These are phyloP conservation scores for Cyphomyrmex costatus DNA, from an alignment of 1,140 invertebrate species.

Conservation along the genomic window DNA sequence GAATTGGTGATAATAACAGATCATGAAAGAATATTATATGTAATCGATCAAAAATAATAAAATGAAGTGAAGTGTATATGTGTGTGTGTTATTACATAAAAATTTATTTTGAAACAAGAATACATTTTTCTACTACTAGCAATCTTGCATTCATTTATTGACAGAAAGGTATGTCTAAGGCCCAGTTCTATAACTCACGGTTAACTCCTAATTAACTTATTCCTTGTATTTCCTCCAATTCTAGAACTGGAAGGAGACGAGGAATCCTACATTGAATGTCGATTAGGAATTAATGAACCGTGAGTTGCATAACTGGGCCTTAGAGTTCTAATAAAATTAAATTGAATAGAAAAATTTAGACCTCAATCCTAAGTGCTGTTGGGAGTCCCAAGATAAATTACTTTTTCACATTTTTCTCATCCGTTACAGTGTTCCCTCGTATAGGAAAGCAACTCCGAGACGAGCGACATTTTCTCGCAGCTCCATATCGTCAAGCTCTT, in stretches of 20 bases:
- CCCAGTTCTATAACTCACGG: too few relatives aligned
- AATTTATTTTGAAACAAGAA: slow-evolving; percentile 2
- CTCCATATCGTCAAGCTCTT: slow-evolving; percentile 3
- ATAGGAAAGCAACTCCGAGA: neutral
- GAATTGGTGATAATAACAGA: slow-evolving; percentile 36
- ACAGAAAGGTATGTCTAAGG: too few relatives aligned
- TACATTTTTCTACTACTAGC: neutral
- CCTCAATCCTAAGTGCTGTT: neutral
- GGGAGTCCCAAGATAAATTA: neutral
- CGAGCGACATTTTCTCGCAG: neutral
- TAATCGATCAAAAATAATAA: slow-evolving; percentile 12
- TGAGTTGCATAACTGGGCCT: too few relatives aligned
- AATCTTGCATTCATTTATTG: neutral
- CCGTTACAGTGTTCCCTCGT: neutral
- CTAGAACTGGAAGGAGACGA: too few relatives aligned
- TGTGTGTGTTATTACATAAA: too few relatives aligned
- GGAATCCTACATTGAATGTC: too few relatives aligned
- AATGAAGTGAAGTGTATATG: neutral
- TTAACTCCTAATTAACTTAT: too few relatives aligned
- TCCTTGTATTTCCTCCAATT: too few relatives aligned
- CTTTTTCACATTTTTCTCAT: neutral
- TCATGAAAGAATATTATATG: slow-evolving; percentile 1
- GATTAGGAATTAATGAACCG: too few relatives aligned
- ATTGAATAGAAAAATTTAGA: neutral
- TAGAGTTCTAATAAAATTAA: neutral